Conservation (phyloP, 2,888 invertebrate species). For the Erynnis tages region DNA sequence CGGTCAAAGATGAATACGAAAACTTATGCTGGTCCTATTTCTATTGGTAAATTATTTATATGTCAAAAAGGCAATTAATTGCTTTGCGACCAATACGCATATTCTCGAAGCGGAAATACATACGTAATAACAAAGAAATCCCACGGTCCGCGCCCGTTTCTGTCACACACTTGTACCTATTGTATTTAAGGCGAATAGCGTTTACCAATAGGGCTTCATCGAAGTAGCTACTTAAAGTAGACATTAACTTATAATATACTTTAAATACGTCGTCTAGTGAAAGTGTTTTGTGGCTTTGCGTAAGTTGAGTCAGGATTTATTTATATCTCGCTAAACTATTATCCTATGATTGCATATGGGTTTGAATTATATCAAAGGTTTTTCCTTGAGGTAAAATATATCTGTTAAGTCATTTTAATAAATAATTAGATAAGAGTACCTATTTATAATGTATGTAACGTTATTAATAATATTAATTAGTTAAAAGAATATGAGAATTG, state of each 20-base stretch:
- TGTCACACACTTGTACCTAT: neutral
- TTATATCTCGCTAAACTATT: neutral
- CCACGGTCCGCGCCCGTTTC: slow-evolving; percentile 52
- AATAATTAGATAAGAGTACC: no score
- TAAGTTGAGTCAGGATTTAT: slow-evolving; percentile 5
- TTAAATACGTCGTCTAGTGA: neutral
- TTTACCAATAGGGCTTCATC: neutral
- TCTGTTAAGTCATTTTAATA: no score
- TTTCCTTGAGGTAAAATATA: no score
- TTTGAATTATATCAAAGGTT: neutral
- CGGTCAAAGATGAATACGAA: no score
- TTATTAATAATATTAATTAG: no score
- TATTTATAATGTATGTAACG: no score
- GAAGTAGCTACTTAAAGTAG: no score
- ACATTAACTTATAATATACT: neutral
- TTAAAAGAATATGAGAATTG: no score
- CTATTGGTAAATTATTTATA: no score
- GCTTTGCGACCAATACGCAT: neutral
- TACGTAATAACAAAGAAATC: slow-evolving; percentile 60
- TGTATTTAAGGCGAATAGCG: neutral
- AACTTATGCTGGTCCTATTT: no score
- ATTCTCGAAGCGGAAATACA: slow-evolving; percentile 51
- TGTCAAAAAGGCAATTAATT: no score
- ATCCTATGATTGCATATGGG: neutral
- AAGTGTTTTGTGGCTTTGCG: slow-evolving; percentile 3